Base-by-base conservation (phyloP, 2,888 invertebrate genomes). In the Cerastoderma edule region DNA sequence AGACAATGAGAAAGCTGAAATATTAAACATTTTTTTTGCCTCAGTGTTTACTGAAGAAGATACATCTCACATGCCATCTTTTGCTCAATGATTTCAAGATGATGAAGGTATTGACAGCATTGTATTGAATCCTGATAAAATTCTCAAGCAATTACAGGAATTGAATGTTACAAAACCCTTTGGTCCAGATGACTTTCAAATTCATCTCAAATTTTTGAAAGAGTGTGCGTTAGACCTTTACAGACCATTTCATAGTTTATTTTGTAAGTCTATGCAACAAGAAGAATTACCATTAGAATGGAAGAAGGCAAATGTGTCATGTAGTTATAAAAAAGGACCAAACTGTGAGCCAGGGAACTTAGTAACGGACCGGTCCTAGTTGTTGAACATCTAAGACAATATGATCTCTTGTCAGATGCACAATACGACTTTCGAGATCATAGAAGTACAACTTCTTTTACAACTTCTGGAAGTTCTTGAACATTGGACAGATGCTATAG, bases 371-470 rank as follows among this genome's bases (percentile, higher is more conserved):
- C 50, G 22, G 22, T 50, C 22, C 10, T n/a, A 16, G 6, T 72
- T 10, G 35, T 72, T 8, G 16, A 53, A 27, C 76, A 76, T 32
- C 44, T 72, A 28, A 50, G 57, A 27, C 32, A 28, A 4, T 16
- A 67, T 56, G 27, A 64, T n/a, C 28, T 72, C 32, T 19, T 76
- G 6, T 63, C 63, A 0, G 70, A 67, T 24, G n/a, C 22, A 3
- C 71, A 75, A 22, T 44, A 50, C 54, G 75, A 71, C 16, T 75
- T 75, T 50, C 24, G 70, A 50, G 33, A 64, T 32, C 24, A 39
- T 24, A 2, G 72, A 2, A 44, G 50, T 24, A 35, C 54, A 33
- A 28, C n/a, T n/a, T n/a, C n/a, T 57, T 10, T 46, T 30, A 5
- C 74, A 74, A 33, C 50, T 69, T 10, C 16, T 65, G 19, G 24